These are phyloP conservation scores for Antrozous pallidus DNA, from an alignment of 2,797 vertebrate species.

Conservation along the genomic window DNA sequence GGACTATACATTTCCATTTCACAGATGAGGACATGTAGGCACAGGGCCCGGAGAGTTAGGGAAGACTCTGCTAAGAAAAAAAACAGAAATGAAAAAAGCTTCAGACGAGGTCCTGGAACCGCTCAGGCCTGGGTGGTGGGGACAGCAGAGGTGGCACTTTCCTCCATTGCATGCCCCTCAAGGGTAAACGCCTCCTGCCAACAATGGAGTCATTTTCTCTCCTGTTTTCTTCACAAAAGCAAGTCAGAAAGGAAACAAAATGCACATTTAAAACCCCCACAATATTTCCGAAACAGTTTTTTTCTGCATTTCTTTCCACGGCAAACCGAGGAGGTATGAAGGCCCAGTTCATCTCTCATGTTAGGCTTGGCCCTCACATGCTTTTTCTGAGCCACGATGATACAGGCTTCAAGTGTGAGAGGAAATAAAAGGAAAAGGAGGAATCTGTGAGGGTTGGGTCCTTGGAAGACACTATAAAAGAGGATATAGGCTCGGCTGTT, in stretches of 20 bases:
- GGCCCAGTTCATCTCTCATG: not conserved
- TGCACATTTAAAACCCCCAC: not conserved
- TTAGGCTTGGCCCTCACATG: not conserved
- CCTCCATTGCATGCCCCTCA: not conserved
- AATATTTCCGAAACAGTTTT: not conserved
- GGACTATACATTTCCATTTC: not conserved
- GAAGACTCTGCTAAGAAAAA: not conserved
- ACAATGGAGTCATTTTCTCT: not conserved
- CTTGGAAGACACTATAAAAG: not conserved
- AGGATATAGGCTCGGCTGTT: not conserved
- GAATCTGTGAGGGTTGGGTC: not conserved
- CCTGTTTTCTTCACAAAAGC: not conserved
- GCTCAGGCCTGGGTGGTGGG: rapidly evolving
- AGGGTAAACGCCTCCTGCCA: not conserved
- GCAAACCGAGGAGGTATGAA: not conserved
- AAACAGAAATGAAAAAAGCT: not conserved
- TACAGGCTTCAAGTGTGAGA: not conserved
- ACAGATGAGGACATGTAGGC: not conserved
- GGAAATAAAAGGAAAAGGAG: not conserved
- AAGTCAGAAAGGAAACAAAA: constrained; percentile 19
- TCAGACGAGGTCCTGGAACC: not conserved
- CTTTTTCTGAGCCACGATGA: not conserved
- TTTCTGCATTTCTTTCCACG: not conserved
- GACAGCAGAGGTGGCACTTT: not conserved
- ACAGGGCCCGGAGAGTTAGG: not conserved